A percentile compares a stretch with the other conserved stretches of the same genome.
Evolutionary conservation across 1,140 invertebrate genomes (phyloP).

Genomic region (Hermatobates lingyangjiaoensis): DNA sequence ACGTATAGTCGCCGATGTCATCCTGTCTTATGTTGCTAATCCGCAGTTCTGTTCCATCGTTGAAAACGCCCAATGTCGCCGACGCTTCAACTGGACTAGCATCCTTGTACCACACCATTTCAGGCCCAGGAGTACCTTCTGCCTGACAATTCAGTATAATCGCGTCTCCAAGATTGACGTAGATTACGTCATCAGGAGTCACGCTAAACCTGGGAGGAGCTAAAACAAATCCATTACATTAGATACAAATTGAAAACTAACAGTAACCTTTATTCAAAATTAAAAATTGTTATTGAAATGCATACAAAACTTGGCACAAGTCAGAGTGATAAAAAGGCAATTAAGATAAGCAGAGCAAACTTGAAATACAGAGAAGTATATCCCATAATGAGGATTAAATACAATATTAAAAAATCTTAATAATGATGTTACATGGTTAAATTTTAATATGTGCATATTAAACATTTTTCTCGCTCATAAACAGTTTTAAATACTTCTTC

Average conservation of each 20-base stretch:
- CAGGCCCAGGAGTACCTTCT: slow-evolving; percentile 74
- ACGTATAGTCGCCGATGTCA: slow-evolving; percentile 89
- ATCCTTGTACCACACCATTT: slow-evolving; percentile 84
- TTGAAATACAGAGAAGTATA: neutral
- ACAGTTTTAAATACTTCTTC: too few species aligned
- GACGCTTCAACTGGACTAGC: slow-evolving; percentile 72
- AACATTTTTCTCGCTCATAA: too few species aligned
- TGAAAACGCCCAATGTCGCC: slow-evolving; percentile 58
- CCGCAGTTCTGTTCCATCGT: slow-evolving; percentile 75
- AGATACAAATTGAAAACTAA: neutral
- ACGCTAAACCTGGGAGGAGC: slow-evolving; percentile 78
- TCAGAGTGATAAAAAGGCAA: neutral
- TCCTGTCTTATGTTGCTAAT: slow-evolving; percentile 77
- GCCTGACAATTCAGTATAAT: slow-evolving; percentile 90
- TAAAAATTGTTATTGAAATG: neutral
- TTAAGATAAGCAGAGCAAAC: neutral
- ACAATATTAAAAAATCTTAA: too few species aligned
- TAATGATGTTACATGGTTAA: too few species aligned
- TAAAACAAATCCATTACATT: slow-evolving; percentile 19
- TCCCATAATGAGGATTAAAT: too few species aligned
- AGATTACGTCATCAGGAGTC: slow-evolving; percentile 81
- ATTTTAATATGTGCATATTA: too few species aligned
- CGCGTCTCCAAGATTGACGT: slow-evolving; percentile 86
- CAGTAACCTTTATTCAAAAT: neutral
- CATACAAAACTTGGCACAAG: neutral